These are phyloP conservation scores for Syngnathus acus DNA, from an alignment of 2,797 vertebrate species.

Conservation along the genomic window DNA sequence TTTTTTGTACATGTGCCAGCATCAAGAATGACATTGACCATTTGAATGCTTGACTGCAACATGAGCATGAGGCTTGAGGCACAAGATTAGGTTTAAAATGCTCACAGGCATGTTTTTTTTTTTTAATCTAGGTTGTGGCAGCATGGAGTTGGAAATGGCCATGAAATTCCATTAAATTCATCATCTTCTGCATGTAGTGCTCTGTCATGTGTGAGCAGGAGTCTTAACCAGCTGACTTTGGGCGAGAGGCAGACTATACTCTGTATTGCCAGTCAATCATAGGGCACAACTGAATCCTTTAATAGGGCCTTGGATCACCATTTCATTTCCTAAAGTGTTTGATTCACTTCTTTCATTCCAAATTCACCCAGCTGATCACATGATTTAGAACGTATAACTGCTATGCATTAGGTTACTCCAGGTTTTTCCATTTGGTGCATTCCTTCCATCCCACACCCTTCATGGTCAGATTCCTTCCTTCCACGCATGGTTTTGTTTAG, in stretches of 20 bases:
- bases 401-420: background rate
- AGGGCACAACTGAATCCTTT: no score
- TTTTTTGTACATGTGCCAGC: constrained; percentile 3
- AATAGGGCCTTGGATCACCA: background rate
- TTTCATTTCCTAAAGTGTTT: background rate
- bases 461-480: background rate
- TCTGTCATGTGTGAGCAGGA: no score
- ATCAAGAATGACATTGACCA: constrained; percentile 8
- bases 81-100: background rate
- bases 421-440: constrained; percentile 7
- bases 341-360: background rate
- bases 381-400: background rate
- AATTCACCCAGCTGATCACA: no score
- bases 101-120: background rate
- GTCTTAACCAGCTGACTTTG: no score
- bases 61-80: no score
- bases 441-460: background rate
- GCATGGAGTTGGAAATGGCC: background rate
- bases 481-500: constrained; percentile 24
- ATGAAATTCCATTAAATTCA: no score
- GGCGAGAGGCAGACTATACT: no score
- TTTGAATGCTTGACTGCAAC: constrained; percentile 11
- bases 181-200: no score
- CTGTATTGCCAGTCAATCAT: no score
- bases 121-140: constrained; percentile 1